A percentile compares a stretch with the other conserved stretches of the same genome.
Evolutionary conservation across 2,888 invertebrate genomes (phyloP).

Genomic region (Blera fallax): DNA sequence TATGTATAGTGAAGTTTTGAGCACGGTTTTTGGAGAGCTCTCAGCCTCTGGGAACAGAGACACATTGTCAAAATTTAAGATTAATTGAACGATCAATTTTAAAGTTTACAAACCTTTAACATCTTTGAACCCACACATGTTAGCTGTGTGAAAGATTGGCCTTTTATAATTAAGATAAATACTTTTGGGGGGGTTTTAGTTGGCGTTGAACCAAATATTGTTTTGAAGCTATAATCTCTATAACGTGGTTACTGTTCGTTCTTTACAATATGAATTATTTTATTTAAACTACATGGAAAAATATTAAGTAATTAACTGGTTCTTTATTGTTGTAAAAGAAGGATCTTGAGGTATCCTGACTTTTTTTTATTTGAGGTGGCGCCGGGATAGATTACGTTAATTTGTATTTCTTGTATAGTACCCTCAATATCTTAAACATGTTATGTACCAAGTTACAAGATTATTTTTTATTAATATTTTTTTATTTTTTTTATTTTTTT

Average conservation of each 20-base stretch:
- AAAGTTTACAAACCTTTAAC: slow-evolving; percentile 11
- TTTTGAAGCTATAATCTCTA: neutral
- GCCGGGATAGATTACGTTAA: too few relatives aligned
- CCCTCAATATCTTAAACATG: too few relatives aligned
- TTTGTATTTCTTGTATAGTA: too few relatives aligned
- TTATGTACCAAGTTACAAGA: too few relatives aligned
- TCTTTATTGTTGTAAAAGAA: too few relatives aligned
- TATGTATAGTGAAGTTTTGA: slow-evolving; percentile 17
- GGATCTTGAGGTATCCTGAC: too few relatives aligned
- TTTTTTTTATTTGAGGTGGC: too few relatives aligned
- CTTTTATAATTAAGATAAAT: slow-evolving; percentile 17
- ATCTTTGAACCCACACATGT: neutral
- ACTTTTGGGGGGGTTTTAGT: neutral
- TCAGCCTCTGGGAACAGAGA: slow-evolving; percentile 4
- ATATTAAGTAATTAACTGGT: too few relatives aligned
- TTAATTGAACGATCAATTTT: slow-evolving; percentile 39
- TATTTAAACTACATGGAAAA: too few relatives aligned
- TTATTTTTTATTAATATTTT: too few relatives aligned
- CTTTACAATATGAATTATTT: neutral
- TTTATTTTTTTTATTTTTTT: too few relatives aligned
- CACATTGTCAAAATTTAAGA: slow-evolving; percentile 32
- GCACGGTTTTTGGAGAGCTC: slow-evolving; percentile 2
- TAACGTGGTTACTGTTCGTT: too few relatives aligned
- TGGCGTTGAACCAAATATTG: neutral
- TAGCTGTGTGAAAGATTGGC: neutral